phyloP scores from a whole-genome alignment of 2,797 vertebrate genomes.

The Simalia tracyae region DNA sequence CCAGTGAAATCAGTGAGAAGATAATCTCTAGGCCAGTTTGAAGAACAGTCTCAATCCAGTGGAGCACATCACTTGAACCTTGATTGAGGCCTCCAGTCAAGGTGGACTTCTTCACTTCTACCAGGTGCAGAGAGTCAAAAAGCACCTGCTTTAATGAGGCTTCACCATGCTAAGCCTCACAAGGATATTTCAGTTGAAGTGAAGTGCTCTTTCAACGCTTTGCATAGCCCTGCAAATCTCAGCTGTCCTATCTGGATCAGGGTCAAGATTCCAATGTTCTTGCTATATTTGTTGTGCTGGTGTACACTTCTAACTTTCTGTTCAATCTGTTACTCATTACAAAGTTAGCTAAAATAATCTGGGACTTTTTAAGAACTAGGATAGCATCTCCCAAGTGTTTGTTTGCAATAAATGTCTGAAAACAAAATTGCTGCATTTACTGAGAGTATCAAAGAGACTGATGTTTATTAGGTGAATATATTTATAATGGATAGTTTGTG shows the following conservation, averaged over 20 bases:
- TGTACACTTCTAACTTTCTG: not conserved
- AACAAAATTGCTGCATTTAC: not conserved
- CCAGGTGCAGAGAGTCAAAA: not conserved
- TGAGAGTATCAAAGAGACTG: not conserved
- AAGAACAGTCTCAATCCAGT: too few species aligned
- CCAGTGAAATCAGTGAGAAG: constrained; percentile 1
- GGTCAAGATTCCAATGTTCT: constrained; percentile 3
- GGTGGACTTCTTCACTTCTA: not conserved
- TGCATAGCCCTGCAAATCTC: not conserved
- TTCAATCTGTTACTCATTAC: not conserved
- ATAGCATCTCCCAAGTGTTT: not conserved
- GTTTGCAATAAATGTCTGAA: constrained; percentile 31
- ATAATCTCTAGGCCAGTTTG: constrained; percentile 16
- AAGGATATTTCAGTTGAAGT: not conserved
- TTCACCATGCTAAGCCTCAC: not conserved
- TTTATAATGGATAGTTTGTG: not conserved
- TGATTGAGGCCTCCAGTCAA: not conserved
- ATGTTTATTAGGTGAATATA: not conserved
- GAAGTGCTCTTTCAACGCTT: not conserved
- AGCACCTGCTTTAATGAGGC: not conserved
- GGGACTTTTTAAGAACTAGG: not conserved
- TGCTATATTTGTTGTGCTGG: constrained; percentile 16
- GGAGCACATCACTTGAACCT: not conserved
- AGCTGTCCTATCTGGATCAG: not conserved
- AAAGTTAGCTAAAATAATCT: not conserved